phyloP scores from a whole-genome alignment of 2,888 invertebrate species.

The Hirtodrosophila duncani region DNA sequence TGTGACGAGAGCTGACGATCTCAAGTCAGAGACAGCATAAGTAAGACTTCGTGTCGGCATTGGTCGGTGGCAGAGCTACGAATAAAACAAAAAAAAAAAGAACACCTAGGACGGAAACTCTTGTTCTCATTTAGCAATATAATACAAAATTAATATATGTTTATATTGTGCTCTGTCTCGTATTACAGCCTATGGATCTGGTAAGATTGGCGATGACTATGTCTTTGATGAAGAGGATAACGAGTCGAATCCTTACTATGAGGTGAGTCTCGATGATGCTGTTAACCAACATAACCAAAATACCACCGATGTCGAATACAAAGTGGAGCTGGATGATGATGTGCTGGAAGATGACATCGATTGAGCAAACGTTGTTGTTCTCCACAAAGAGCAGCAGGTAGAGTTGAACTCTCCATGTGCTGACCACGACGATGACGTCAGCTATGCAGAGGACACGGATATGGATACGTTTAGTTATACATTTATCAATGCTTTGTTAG shows the following conservation, averaged over 20 bases:
- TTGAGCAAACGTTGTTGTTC: conserved; percentile 64
- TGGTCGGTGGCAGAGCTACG: too few relatives aligned
- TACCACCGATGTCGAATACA: conserved; percentile 57
- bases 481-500: conserved; percentile 75
- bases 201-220: conserved; percentile 70
- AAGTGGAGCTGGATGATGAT: conserved; percentile 74
- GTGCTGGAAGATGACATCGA: conserved; percentile 76
- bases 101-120: too few relatives aligned
- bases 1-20: too few relatives aligned
- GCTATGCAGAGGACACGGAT: conserved; percentile 44
- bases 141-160: neutral
- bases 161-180: too few relatives aligned
- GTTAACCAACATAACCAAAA: conserved; percentile 50
- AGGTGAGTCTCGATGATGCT: conserved; percentile 67
- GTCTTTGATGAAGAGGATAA: conserved; percentile 72
- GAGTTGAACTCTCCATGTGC: conserved; percentile 12
- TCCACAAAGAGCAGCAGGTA: conserved; percentile 29
- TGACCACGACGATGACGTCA: conserved; percentile 3
- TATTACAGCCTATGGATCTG: conserved; percentile 74
- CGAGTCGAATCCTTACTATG: conserved; percentile 61
- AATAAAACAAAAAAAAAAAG: too few relatives aligned
- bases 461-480: conserved; percentile 75
- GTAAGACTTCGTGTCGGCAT: too few relatives aligned
- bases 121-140: too few relatives aligned
- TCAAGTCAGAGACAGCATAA: too few relatives aligned